These are phyloP conservation scores for Tanytarsus gracilentus DNA, from an alignment of 2,888 invertebrate species.

Conservation along the genomic window DNA sequence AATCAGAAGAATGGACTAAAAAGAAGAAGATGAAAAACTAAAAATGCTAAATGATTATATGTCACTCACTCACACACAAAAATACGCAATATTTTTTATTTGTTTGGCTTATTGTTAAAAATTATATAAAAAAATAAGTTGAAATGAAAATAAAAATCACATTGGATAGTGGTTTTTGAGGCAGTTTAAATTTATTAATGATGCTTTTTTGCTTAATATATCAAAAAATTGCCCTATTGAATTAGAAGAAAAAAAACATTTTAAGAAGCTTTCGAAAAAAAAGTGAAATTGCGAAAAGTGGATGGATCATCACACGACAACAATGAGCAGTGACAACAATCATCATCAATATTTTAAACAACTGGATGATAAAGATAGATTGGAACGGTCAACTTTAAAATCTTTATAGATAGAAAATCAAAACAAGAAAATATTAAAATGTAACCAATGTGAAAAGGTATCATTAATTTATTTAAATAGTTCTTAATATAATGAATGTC, in stretches of 20 bases:
- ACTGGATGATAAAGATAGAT: too few species aligned
- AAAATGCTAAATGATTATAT: slow-evolving; percentile 3
- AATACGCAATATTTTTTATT: slow-evolving; percentile 29
- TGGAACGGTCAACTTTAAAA: neutral
- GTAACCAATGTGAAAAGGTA: slow-evolving; percentile 7
- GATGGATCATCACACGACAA: slow-evolving; percentile 26
- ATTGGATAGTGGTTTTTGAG: too few species aligned
- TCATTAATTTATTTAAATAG: slow-evolving; percentile 29
- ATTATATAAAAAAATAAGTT: neutral
- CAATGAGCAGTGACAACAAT: neutral
- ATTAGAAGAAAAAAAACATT: slow-evolving; percentile 4
- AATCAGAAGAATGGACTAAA: slow-evolving; percentile 7
- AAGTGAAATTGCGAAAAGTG: neutral
- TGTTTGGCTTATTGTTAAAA: slow-evolving; percentile 28
- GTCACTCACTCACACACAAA: slow-evolving; percentile 29
- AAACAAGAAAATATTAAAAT: neutral
- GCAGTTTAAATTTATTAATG: slow-evolving; percentile 29
- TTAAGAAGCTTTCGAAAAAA: neutral
- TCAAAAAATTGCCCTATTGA: slow-evolving; percentile 28
- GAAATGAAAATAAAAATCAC: slow-evolving; percentile 2
- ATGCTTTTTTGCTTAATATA: slow-evolving; percentile 29
- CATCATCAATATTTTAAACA: neutral
- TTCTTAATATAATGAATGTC: slow-evolving; percentile 24
- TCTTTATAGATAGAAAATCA: neutral
- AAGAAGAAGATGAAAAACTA: slow-evolving; percentile 8